A percentile compares a stretch with the other conserved stretches of the same genome.
phyloP scores from a whole-genome alignment of 2,797 vertebrate species.

The Urophycis tenuis region DNA sequence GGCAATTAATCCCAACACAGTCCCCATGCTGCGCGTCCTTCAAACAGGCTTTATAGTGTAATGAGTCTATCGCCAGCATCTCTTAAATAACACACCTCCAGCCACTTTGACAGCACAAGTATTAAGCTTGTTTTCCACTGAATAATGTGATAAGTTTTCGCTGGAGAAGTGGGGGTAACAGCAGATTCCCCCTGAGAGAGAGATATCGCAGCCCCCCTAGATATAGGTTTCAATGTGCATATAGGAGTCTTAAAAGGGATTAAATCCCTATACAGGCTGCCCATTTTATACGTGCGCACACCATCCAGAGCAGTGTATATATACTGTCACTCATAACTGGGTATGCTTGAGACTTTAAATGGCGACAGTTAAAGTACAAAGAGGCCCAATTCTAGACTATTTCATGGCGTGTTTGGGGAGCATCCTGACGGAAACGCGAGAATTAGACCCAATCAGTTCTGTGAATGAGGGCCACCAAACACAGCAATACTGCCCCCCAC shows the following conservation, averaged over 20 bases:
- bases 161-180: slow-evolving; percentile 52
- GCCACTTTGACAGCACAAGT: slow-evolving; percentile 61
- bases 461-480: slow-evolving; percentile 38
- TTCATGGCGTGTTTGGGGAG: slow-evolving; percentile 68
- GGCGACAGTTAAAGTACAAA: slow-evolving; percentile 75
- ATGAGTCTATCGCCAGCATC: slow-evolving; percentile 66
- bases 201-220: slow-evolving; percentile 59
- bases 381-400: slow-evolving; percentile 69
- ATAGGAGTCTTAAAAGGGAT: slow-evolving; percentile 72
- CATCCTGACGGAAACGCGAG: slow-evolving; percentile 64
- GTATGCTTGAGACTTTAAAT: slow-evolving; percentile 70
- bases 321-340: slow-evolving; percentile 62
- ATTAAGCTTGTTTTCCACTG: slow-evolving; percentile 73
- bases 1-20: slow-evolving; percentile 54
- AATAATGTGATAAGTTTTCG: slow-evolving; percentile 63
- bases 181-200: slow-evolving; percentile 51
- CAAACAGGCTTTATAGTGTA: slow-evolving; percentile 58
- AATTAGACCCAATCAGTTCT: slow-evolving; percentile 48
- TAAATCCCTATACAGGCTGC: slow-evolving; percentile 65
- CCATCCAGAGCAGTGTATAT: slow-evolving; percentile 61
- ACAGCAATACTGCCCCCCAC: slow-evolving; percentile 67
- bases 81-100: slow-evolving; percentile 65
- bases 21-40: slow-evolving; percentile 59
- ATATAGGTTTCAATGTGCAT: slow-evolving; percentile 67
- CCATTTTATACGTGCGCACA: slow-evolving; percentile 64